Conservation (phyloP, 1,140 invertebrate genomes). For the Listronotus bonariensis region DNA sequence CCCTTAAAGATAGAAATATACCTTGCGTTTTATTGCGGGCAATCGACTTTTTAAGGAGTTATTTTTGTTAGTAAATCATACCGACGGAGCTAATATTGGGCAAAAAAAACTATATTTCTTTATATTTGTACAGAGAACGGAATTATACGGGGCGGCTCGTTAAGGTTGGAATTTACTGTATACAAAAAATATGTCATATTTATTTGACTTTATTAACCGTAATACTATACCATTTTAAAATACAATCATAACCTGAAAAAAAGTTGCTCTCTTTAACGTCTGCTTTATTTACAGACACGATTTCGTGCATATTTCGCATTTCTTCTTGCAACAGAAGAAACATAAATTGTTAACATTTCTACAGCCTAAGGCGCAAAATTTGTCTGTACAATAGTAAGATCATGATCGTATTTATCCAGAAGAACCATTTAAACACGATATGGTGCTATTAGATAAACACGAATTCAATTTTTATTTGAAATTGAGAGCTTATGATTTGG, state of each 20-base stretch:
- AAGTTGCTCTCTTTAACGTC: conserved; percentile 4
- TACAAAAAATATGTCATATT: too few species aligned
- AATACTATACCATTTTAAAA: too few species aligned
- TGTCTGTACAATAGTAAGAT: conserved; percentile 15
- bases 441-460: background rate
- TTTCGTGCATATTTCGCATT: conserved; percentile 13
- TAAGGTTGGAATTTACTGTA: too few species aligned
- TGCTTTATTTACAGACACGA: conserved; percentile 6
- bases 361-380: conserved; percentile 4
- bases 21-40: too few species aligned
- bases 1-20: too few species aligned
- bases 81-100: too few species aligned
- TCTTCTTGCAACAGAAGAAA: conserved; percentile 10
- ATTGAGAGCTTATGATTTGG: conserved; percentile 4
- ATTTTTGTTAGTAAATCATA: too few species aligned
- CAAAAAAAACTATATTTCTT: too few species aligned
- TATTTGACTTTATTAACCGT: too few species aligned
- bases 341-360: conserved; percentile 11
- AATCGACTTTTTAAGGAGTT: too few species aligned
- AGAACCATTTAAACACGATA: conserved; percentile 15
- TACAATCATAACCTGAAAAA: background rate
- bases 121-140: too few species aligned
- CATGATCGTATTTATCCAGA: conserved; percentile 12
- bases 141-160: too few species aligned
- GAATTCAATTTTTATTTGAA: conserved; percentile 3